phyloP scores from a whole-genome alignment of 2,797 vertebrate genomes.

The Muscicapa comitata region DNA sequence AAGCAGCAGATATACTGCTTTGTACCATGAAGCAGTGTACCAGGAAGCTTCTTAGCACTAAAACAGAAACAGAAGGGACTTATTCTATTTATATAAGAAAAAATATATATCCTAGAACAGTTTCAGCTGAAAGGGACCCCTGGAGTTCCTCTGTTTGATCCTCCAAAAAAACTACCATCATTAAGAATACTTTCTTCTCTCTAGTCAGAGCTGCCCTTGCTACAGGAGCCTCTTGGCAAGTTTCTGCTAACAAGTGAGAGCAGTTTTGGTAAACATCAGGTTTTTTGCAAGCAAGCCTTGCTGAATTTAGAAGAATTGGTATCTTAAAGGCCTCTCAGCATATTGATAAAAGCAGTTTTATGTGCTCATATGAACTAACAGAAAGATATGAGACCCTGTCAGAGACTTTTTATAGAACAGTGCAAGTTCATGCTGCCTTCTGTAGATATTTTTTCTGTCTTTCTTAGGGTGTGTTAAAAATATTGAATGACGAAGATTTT shows the following conservation, averaged over 20 bases:
- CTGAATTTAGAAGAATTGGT: background rate
- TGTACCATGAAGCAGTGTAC: background rate
- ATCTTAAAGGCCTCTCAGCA: background rate
- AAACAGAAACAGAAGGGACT: background rate
- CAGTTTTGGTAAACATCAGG: background rate
- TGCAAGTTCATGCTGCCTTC: background rate
- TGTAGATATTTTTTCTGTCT: background rate
- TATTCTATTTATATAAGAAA: background rate
- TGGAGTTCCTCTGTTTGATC: background rate
- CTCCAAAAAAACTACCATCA: background rate
- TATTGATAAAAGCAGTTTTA: background rate
- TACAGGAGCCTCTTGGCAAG: background rate
- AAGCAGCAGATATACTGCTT: background rate
- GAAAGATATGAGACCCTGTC: background rate
- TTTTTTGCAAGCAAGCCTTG: background rate
- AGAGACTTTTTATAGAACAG: background rate
- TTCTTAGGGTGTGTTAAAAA: background rate
- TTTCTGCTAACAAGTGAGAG: background rate
- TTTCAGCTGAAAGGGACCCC: background rate
- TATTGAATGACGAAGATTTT: background rate
- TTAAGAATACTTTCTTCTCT: background rate
- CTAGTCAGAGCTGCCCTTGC: background rate
- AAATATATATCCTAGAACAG: background rate
- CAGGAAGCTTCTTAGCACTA: background rate
- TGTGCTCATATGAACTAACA: background rate